These are phyloP conservation scores for Lumbricus terrestris DNA, from an alignment of 2,888 invertebrate species.

Conservation along the genomic window DNA sequence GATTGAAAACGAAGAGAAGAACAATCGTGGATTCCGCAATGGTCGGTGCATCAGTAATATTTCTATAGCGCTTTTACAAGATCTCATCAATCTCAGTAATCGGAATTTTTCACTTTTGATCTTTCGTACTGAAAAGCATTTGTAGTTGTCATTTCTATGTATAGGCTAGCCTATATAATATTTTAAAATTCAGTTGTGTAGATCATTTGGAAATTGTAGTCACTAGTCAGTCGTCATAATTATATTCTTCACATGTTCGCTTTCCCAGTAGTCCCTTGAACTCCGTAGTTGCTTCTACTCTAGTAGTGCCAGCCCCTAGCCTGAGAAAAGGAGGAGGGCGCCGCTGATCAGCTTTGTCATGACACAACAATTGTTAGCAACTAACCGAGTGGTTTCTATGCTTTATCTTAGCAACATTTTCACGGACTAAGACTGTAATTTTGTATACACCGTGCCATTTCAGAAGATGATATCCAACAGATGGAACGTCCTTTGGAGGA, in stretches of 20 bases:
- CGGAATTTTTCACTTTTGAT: not conserved
- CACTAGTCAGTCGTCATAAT: not conserved
- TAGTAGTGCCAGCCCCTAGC: too few relatives aligned
- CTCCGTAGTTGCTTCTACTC: too few relatives aligned
- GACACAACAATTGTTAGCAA: too few relatives aligned
- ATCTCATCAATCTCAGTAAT: not conserved
- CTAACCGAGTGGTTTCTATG: too few relatives aligned
- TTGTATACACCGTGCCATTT: not conserved
- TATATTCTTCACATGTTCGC: not conserved
- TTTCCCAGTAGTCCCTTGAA: not conserved
- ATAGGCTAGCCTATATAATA: too few relatives aligned
- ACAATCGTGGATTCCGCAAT: not conserved
- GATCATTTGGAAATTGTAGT: not conserved
- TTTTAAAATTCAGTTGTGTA: too few relatives aligned
- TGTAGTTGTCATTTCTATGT: too few relatives aligned
- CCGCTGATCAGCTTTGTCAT: too few relatives aligned
- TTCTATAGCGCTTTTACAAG: not conserved
- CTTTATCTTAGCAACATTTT: not conserved
- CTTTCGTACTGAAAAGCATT: not conserved
- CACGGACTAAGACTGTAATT: not conserved
- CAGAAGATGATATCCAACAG: not conserved
- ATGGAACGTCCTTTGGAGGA: not conserved
- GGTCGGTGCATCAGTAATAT: not conserved
- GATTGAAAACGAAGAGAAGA: not conserved
- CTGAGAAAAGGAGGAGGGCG: too few relatives aligned